Percentiles rank a stretch among this genome's conserved stretches.
These are phyloP conservation scores for Protobothrops flavoviridis DNA, from an alignment of 2,113 vertebrate genomes.

Conservation along the genomic window DNA sequence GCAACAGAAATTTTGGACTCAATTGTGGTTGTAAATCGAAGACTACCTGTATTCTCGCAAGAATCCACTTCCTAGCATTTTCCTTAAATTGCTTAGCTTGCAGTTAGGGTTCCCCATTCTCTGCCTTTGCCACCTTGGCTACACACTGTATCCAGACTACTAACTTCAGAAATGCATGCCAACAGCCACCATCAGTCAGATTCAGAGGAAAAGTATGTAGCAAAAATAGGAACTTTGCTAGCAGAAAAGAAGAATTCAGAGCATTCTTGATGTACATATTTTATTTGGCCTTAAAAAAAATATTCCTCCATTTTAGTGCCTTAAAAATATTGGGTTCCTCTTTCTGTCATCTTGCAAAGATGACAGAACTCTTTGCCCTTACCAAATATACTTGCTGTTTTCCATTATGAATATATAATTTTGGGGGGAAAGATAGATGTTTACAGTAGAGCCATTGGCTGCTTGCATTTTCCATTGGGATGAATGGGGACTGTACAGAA, in stretches of 20 bases:
- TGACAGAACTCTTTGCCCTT: background rate
- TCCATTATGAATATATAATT: background rate
- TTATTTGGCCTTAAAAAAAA: background rate
- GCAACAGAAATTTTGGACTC: background rate
- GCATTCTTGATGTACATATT: background rate
- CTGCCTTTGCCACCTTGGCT: background rate
- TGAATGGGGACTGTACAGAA: background rate
- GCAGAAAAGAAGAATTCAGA: background rate
- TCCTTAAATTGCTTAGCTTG: background rate
- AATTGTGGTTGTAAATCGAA: background rate
- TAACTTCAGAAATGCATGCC: background rate
- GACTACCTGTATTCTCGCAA: background rate
- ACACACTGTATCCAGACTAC: background rate
- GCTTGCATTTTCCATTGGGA: background rate
- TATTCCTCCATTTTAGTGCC: background rate
- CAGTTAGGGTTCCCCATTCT: background rate
- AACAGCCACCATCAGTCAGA: background rate
- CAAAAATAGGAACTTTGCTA: background rate
- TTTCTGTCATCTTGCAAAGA: background rate
- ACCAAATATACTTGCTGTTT: background rate
- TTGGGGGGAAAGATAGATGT: background rate
- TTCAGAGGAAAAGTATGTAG: too few species aligned
- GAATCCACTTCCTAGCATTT: background rate
- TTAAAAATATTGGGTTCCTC: background rate
- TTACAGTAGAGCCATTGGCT: background rate